Evolutionary conservation across 2,113 vertebrate genomes (phyloP).

Genomic region (Clinocottus analis): DNA sequence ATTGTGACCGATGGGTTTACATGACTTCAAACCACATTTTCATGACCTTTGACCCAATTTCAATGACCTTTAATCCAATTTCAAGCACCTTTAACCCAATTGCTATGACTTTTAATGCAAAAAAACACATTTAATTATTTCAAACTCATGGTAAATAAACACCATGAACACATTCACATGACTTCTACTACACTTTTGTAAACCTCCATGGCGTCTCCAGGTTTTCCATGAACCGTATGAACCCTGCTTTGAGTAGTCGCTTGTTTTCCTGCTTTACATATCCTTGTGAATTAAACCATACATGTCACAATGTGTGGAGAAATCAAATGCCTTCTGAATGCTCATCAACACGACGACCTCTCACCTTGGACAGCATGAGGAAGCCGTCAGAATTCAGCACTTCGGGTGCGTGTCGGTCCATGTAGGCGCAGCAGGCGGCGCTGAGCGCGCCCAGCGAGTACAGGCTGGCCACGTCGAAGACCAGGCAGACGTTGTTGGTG

Average conservation of each 20-base stretch:
- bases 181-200: too few species aligned
- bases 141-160: too few species aligned
- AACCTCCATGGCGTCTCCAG: too few species aligned
- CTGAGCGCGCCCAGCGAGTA: conserved; percentile 92
- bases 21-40: too few species aligned
- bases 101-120: too few species aligned
- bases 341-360: not conserved
- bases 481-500: conserved; percentile 96
- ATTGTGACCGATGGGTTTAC: too few species aligned
- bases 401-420: conserved; percentile 95
- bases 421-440: conserved; percentile 94
- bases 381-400: conserved; percentile 94
- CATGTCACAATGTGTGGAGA: not conserved
- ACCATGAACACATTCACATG: too few species aligned
- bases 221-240: too few species aligned
- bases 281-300: not conserved
- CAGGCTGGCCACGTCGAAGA: conserved; percentile 97
- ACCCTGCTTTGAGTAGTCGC: not conserved
- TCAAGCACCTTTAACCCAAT: too few species aligned
- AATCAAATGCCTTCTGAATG: not conserved
- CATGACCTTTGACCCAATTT: too few species aligned
- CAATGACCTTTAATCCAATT: too few species aligned
- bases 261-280: not conserved
- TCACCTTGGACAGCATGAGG: conserved; percentile 93
- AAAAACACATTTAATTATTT: too few species aligned